Percentiles rank a stretch among this genome's conserved stretches.
Evolutionary conservation across 2,113 vertebrate species (phyloP).

Genomic region (Anoura caudifer): DNA sequence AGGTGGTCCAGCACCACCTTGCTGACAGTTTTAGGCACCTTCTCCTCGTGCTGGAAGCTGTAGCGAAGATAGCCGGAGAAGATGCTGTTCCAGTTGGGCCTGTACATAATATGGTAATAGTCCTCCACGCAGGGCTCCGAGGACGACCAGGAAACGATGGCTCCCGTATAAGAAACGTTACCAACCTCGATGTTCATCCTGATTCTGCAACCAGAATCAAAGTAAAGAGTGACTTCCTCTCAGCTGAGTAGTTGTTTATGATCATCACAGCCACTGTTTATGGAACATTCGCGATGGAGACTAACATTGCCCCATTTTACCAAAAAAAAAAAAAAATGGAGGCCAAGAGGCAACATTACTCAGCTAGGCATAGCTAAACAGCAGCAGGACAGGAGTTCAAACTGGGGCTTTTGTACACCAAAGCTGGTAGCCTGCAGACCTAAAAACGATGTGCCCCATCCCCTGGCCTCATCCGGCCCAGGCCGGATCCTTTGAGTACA

Average conservation of each 20-base stretch:
- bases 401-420: not conserved
- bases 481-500: not conserved
- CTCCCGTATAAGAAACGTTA: conserved; percentile 79
- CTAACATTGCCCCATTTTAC: too few species aligned
- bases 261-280: accelerated
- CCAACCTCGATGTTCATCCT: conserved; percentile 82
- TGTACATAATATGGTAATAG: conserved; percentile 82
- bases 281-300: not conserved
- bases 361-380: not conserved
- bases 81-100: conserved; percentile 82
- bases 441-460: not conserved
- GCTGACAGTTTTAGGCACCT: conserved; percentile 78
- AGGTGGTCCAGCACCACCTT: conserved; percentile 77
- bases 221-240: conserved; percentile 32
- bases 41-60: conserved; percentile 80
- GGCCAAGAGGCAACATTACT: not conserved
- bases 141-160: conserved; percentile 79
- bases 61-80: conserved; percentile 78
- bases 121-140: conserved; percentile 80
- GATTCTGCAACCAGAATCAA: conserved; percentile 74
- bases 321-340: not conserved
- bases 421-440: not conserved
- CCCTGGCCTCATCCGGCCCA: not conserved
- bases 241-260: too few species aligned
- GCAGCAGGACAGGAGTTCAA: not conserved